phyloP scores from a whole-genome alignment of 2,113 vertebrate genomes.

The Myiozetetes cayanensis region DNA sequence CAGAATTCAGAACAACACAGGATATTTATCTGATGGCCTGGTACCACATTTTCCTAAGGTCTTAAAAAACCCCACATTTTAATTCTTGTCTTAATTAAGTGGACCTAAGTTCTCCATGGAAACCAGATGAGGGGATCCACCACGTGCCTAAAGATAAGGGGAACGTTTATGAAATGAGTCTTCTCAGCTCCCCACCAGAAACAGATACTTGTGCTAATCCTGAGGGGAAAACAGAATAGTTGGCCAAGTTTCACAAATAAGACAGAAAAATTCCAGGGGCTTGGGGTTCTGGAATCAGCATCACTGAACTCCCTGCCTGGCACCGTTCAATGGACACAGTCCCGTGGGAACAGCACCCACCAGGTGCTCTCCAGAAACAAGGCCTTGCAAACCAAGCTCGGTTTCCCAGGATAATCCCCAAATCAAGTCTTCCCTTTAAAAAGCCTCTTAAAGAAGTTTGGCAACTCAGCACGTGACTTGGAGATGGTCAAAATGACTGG shows the following conservation, averaged over 20 bases:
- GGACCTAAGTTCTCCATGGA: background rate
- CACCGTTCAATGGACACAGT: background rate
- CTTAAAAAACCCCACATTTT: background rate
- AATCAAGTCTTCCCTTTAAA: background rate
- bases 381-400: background rate
- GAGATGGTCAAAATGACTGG: background rate
- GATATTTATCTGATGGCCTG: background rate
- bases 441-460: background rate
- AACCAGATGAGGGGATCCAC: background rate
- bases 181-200: constrained; percentile 29
- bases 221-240: constrained; percentile 20
- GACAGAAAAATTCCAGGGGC: constrained; percentile 45
- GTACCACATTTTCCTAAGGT: background rate
- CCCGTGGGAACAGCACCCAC: background rate
- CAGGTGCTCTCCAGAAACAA: background rate
- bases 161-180: background rate
- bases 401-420: background rate
- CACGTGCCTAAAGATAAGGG: background rate
- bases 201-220: background rate
- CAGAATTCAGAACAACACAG: background rate
- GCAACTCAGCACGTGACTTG: background rate
- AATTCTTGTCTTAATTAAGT: background rate
- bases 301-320: background rate
- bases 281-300: constrained; percentile 7
- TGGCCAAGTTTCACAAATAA: constrained; percentile 42